These are phyloP conservation scores for Beroe forskalii DNA, from an alignment of 37 sponge, comb jelly and placozoan genomes.

Conservation along the genomic window DNA sequence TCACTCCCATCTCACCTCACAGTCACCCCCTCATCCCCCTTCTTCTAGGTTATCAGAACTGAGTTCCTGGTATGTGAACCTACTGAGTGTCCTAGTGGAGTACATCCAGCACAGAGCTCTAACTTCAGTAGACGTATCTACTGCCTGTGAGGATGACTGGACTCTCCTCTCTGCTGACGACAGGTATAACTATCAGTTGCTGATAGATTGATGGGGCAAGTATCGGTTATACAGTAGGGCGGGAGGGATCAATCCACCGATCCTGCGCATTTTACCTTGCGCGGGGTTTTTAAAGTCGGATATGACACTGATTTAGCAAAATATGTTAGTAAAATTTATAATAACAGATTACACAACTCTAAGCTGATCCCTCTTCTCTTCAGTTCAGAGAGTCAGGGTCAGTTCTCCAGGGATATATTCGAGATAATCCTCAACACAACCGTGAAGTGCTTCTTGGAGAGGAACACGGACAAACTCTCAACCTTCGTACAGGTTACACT, in stretches of 20 bases:
- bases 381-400: background rate
- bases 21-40: no score
- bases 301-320: no score
- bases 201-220: no score
- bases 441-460: conserved; percentile 8
- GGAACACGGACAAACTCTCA: conserved; percentile 20
- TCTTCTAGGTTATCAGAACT: conserved; percentile 48
- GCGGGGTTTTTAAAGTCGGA: no score
- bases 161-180: conserved; percentile 60
- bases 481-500: conserved; percentile 40
- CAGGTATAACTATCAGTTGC: background rate
- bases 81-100: background rate
- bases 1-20: no score
- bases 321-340: no score
- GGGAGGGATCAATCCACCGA: no score
- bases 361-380: no score
- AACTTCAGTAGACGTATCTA: background rate
- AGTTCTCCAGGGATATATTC: conserved; percentile 21
- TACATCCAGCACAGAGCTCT: conserved; percentile 57
- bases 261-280: no score
- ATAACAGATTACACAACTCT: no score
- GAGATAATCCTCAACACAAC: conserved; percentile 20
- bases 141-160: conserved; percentile 56
- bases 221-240: no score
- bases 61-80: background rate